A percentile compares a stretch with the other conserved stretches of the same genome.
phyloP scores from a whole-genome alignment of 2,797 vertebrate species.

The Phrynocephalus guinanensis region DNA sequence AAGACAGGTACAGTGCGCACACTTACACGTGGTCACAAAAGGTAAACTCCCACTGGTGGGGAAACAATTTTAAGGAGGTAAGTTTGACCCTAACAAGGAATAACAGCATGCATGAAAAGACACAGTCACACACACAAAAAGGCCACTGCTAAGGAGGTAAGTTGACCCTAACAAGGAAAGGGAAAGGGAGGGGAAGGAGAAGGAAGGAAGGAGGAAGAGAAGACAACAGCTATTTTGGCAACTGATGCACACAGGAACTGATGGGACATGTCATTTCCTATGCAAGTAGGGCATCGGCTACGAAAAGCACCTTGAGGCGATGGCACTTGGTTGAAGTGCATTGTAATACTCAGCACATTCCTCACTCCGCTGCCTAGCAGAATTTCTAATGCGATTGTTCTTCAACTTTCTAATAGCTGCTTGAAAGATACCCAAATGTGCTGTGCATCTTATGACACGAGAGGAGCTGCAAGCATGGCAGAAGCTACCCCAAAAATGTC shows the following conservation, averaged over 20 bases:
- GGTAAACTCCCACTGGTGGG: too few relatives aligned
- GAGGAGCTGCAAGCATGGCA: too few relatives aligned
- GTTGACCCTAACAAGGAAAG: neutral
- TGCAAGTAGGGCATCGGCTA: neutral
- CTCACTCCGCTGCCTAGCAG: neutral
- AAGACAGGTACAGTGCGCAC: too few relatives aligned
- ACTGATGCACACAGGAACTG: neutral
- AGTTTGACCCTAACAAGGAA: too few relatives aligned
- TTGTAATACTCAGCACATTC: conserved; percentile 21
- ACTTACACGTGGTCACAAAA: too few relatives aligned
- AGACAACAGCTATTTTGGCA: neutral
- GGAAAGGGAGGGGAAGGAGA: neutral
- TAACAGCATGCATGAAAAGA: neutral
- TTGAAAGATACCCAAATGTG: rapidly evolving
- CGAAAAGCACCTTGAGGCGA: neutral
- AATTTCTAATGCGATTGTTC: neutral
- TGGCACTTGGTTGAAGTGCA: neutral
- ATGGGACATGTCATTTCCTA: neutral
- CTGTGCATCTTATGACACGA: too few relatives aligned
- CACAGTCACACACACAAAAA: neutral
- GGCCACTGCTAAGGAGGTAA: neutral
- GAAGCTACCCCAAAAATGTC: too few relatives aligned
- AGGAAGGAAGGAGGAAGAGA: neutral
- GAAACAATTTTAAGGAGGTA: too few relatives aligned
- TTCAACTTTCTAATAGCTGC: neutral